Evolutionary conservation across 2,797 vertebrate genomes (phyloP), one percentile per base, ranked within the genome.

Genomic region (Jordanella pulchra): DNA sequence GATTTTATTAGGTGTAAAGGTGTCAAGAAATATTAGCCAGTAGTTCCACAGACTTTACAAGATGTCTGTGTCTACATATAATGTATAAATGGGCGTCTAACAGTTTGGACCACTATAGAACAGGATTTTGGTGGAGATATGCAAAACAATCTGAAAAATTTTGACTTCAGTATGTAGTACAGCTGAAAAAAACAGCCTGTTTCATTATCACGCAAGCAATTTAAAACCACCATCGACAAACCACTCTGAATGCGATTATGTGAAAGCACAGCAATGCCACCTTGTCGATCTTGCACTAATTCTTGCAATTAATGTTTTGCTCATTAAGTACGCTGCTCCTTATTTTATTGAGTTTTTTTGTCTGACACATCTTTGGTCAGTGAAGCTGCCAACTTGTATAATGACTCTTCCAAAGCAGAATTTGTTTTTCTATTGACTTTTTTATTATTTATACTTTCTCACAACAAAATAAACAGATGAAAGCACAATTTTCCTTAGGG

Each of bases 31-130:
- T n/a, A 64, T 74, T 69, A 65, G 66, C 42, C 72, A 74, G 65
- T 51, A 71, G 47, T 48, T 75, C 3, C 0, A 30, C 70, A 71
- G 78, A 84, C 3, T 87, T 86, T 84, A 73, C 83, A 80, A 15
- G 1, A 21, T 55, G 12, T 42, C 32, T 48, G 32, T 3, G 58
- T 28, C 42, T 30, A 44, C 47, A 28, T 60, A 17, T 69, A 39
- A 5, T 39, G 35, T 39, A 39, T 39, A 39, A 39, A 11, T 30
- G 7, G 30, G 25, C n/a, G 55, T n/a, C 1, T 67, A 50, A 27
- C n/a, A 25, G 64, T 28, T 50, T 7, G 44, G 76, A 64, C 1
- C 7, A 32, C 39, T 13, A 35, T 50, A 11, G 67, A 58, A 69
- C 71, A 56, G 32, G 28, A 75, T 80, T 85, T 79, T 42, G 18